phyloP scores from a whole-genome alignment of 2,797 vertebrate genomes.

The Meriones psammophilus region DNA sequence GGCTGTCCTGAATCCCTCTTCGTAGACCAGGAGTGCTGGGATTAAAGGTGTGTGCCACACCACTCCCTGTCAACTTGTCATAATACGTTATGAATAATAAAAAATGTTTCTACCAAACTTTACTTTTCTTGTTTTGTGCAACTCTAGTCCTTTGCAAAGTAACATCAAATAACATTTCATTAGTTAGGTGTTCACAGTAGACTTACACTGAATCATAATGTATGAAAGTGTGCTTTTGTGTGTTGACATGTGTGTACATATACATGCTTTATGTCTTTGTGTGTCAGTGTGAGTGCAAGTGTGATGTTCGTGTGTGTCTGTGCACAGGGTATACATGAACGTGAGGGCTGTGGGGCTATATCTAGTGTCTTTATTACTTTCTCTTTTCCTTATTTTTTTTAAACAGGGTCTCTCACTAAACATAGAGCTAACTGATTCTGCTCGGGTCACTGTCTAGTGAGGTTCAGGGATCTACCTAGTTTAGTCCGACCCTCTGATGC shows the following conservation, averaged over 20 bases:
- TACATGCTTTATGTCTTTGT: background rate
- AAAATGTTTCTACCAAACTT: constrained; percentile 27
- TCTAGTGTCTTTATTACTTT: background rate
- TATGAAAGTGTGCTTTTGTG: background rate
- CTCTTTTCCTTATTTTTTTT: background rate
- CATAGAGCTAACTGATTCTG: background rate
- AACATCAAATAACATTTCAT: background rate
- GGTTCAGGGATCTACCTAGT: background rate
- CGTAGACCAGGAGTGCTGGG: background rate
- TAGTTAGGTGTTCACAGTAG: constrained; percentile 38
- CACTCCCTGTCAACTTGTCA: background rate
- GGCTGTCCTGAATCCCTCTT: background rate
- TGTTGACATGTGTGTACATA: background rate
- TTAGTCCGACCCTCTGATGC: background rate
- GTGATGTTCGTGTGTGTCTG: background rate
- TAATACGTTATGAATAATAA: background rate
- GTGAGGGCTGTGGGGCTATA: background rate
- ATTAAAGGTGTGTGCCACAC: background rate
- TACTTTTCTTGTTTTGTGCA: background rate
- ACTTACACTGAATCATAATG: constrained; percentile 19
- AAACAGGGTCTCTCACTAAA: background rate
- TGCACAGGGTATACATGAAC: background rate
- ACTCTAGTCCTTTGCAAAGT: background rate
- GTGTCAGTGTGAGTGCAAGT: background rate
- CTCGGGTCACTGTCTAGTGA: background rate